Base-by-base conservation (phyloP, 2,888 invertebrate genomes). In the Caenorhabditis becei region DNA sequence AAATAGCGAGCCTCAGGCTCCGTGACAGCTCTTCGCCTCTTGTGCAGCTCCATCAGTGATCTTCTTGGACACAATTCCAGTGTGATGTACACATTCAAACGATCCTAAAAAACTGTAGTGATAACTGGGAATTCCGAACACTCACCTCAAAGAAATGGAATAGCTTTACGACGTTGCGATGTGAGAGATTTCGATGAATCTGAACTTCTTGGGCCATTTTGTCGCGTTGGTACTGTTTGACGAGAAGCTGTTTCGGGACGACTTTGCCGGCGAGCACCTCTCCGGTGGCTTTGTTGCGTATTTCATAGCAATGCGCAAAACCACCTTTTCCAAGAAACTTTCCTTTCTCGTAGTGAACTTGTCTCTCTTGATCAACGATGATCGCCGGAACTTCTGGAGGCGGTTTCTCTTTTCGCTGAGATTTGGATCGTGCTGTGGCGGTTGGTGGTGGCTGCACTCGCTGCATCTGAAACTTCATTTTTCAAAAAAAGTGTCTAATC, bases 1-100 rank as follows among this genome's bases (percentile, higher is more conserved):
- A 97, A 99, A 92, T 96, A 99, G 71, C 98, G 94, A 0, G 97
- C 96, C 93, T 99, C 99, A n/a, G 96, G 96, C 92, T 99, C 98
- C 0, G 97, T 96, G 75, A 99, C 94, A 1, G 95, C 95, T 93
- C 96, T 96, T 89, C 99, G 94, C 83, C 99, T 94, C 91, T 97
- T 98, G 92, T 97, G 98, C 84, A 99, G 93, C 92, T 98, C 98
- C 98, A 98, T 98, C 94, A 99, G 94, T 1, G 97, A 97, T 93
- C 97, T 93, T 92, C 95, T 95, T 86, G 96, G 94, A 92, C 99
- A 99, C 32, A 99, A 93, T 92, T 99, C 98, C 84, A 99, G 92
- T 71, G 98, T 94, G 85, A 99, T 97, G 91, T 98, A 99, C 83
- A 86, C 84, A 92, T 97, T 96, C 82, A 94, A 93, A 7, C 93